Evolutionary conservation across 2,888 invertebrate species (phyloP), one percentile per base, ranked within the genome.

Genomic region (Dasypolia templi): DNA sequence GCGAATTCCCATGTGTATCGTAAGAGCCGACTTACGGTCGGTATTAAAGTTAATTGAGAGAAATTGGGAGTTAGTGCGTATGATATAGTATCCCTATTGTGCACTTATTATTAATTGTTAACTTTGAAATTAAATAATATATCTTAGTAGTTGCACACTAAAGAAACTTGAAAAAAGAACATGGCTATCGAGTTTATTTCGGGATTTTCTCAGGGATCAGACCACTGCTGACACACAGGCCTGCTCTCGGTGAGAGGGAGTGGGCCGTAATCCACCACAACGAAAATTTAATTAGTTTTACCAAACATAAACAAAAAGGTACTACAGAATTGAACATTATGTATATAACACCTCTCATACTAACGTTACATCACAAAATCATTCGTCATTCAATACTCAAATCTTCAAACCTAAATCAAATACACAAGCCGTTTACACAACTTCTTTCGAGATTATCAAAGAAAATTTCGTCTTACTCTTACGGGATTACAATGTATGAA

Each of bases 11-110:
- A 7, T 0, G 81, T 44, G 81, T 55, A 69, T 73, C 81, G 69
- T 81, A 64, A 64, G 49, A 67, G n/a, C 65, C 70, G 59, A 81
- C 69, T 81, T 81, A 81, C 81, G 81, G 84, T 81, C 55, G 70
- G 63, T 80, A 74, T 81, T 84, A 74, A 64, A 84, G 63, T 71
- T 84, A 81, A 81, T 81, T 81, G 74, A 74, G 84, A 80, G 74
- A 55, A 74, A 81, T 74, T 29, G 49, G 53, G 32, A 58, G 58
- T 56, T 84, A 59, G 55, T 70, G 70, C 49, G 39, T 35, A 76
- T 82, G 79, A 82, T 67, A 70, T 66, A 75, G 44, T 39, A 51
- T 62, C 44, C 19, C 65, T 81, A 22, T 81, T 55, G 81, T 77
- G 55, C 55, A 74, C 62, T n/a, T n/a, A n/a, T n/a, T n/a, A n/a